phyloP scores from a whole-genome alignment of 2,888 invertebrate genomes.

The Chloroclystis v-ata region DNA sequence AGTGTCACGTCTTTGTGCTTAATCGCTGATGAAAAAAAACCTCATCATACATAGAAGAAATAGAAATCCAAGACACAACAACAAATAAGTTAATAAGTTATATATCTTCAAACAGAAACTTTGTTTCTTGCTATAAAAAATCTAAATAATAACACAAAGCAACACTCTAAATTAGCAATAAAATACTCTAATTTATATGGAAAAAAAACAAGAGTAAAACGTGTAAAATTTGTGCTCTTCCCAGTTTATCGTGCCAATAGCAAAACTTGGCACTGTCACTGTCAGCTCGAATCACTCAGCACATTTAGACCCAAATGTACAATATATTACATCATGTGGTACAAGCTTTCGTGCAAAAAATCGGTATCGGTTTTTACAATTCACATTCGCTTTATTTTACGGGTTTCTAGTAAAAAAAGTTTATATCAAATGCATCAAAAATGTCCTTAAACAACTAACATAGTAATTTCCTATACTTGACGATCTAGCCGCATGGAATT shows the following conservation, averaged over 20 bases:
- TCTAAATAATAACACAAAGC: conserved; percentile 74
- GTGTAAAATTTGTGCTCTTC: conserved; percentile 59
- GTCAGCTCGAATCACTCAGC: conserved; percentile 75
- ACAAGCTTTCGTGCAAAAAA: conserved; percentile 73
- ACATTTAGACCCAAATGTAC: conserved; percentile 78
- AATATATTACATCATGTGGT: conserved; percentile 76
- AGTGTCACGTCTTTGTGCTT: conserved; percentile 55
- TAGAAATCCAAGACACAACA: conserved; percentile 67
- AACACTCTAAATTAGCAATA: conserved; percentile 74
- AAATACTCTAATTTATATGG: conserved; percentile 69
- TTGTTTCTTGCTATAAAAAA: conserved; percentile 70
- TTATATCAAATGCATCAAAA: conserved; percentile 78
- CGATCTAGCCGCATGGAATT: conserved; percentile 68
- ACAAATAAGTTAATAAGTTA: conserved; percentile 76
- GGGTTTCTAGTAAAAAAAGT: conserved; percentile 78
- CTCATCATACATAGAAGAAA: conserved; percentile 47
- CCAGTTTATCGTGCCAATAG: conserved; percentile 66
- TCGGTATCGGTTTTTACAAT: conserved; percentile 69
- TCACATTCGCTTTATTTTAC: conserved; percentile 66
- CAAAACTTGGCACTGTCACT: conserved; percentile 72
- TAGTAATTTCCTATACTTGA: conserved; percentile 64
- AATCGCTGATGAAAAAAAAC: conserved; percentile 43
- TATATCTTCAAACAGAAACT: conserved; percentile 71
- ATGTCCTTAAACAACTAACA: conserved; percentile 77
- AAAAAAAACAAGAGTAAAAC: conserved; percentile 52